phyloP scores from a whole-genome alignment of 1,140 invertebrate genomes.

The Dreissena polymorpha region DNA sequence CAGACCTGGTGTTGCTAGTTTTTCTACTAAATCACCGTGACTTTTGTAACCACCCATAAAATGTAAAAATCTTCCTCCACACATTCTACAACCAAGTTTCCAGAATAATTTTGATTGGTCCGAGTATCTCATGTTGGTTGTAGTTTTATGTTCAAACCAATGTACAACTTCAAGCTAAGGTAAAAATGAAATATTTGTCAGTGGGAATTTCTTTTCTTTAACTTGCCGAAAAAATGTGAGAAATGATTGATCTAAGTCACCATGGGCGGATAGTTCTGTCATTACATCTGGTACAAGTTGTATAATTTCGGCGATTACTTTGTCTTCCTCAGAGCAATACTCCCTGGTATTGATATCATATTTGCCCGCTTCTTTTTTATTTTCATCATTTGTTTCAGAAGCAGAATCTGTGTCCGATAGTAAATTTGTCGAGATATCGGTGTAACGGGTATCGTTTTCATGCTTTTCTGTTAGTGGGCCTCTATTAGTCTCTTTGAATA shows the following conservation, averaged over 20 bases:
- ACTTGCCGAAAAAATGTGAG: conserved; percentile 10
- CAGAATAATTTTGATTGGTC: conserved; percentile 23
- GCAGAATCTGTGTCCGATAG: neutral
- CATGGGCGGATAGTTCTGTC: neutral
- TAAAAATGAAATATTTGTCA: conserved; percentile 17
- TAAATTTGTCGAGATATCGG: too few species aligned
- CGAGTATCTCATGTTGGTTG: conserved; percentile 23
- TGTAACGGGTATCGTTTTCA: too few species aligned
- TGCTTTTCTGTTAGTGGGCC: too few species aligned
- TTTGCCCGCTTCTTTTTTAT: neutral
- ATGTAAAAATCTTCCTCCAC: conserved; percentile 33
- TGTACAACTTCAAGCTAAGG: conserved; percentile 19
- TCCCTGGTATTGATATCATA: neutral
- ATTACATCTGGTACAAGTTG: conserved; percentile 23
- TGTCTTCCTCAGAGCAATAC: neutral
- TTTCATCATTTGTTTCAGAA: neutral
- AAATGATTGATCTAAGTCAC: neutral
- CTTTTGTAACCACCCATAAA: conserved; percentile 46
- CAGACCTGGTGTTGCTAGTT: neutral
- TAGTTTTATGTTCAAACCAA: neutral
- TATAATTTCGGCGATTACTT: neutral
- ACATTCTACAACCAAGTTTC: conserved; percentile 43
- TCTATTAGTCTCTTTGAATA: too few species aligned
- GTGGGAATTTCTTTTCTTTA: conserved; percentile 8
- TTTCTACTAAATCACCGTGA: conserved; percentile 1